A percentile compares a stretch with the other conserved stretches of the same genome.
phyloP scores from a whole-genome alignment of 37 sponge, comb jelly and placozoan species.

The Spongilla lacustris region DNA sequence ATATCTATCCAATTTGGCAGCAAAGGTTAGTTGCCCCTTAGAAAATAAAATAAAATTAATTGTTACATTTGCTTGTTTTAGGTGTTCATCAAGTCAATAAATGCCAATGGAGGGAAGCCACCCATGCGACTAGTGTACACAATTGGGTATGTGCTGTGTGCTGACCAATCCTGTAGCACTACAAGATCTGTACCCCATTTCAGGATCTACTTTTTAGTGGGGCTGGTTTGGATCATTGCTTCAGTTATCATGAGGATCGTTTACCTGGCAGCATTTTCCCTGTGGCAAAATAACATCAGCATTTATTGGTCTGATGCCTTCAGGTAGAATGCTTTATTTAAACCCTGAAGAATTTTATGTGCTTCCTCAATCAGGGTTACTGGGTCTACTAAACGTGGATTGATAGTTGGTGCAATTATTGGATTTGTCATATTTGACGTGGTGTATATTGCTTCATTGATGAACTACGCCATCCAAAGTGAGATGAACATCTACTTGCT shows the following conservation, averaged over 20 bases:
- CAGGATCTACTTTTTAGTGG: conserved; percentile 14
- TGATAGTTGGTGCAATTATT: conserved; percentile 37
- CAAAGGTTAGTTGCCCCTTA: conserved; percentile 25
- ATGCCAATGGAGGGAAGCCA: neutral
- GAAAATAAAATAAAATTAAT: no score
- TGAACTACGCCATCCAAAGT: conserved; percentile 75
- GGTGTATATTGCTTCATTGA: conserved; percentile 62
- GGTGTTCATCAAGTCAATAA: conserved; percentile 25
- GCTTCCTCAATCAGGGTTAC: neutral
- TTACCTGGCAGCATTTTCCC: conserved; percentile 8
- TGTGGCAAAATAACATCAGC: conserved; percentile 14
- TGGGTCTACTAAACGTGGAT: neutral
- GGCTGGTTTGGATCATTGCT: conserved; percentile 40
- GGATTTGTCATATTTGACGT: conserved; percentile 75
- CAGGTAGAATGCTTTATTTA: conserved; percentile 20
- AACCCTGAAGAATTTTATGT: no score
- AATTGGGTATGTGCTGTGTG: conserved; percentile 4
- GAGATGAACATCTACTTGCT: conserved; percentile 72
- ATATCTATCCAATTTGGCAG: conserved; percentile 67
- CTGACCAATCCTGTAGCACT: neutral
- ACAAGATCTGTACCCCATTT: neutral
- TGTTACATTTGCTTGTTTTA: neutral
- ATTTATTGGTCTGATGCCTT: conserved; percentile 23
- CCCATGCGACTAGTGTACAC: conserved; percentile 8
- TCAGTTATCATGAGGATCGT: conserved; percentile 52